Base-by-base conservation (phyloP, 2,113 vertebrate genomes). In the Tachuris rubrigastra region DNA sequence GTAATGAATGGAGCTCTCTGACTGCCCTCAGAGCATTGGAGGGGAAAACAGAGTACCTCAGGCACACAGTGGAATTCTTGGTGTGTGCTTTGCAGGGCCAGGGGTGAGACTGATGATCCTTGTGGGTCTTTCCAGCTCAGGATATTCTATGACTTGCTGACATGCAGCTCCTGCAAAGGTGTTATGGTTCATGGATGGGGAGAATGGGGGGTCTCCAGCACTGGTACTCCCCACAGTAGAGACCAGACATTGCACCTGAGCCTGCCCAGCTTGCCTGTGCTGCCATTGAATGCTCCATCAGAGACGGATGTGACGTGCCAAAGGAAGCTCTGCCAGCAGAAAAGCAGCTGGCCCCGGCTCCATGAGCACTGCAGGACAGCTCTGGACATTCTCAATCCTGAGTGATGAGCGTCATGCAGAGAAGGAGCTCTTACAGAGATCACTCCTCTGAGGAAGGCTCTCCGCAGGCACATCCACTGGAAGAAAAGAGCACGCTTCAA, bases 271-370 rank as follows among this genome's bases (percentile, higher is more conserved):
- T 87, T 8, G 1, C 27, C 28, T 3, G 0, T 20, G 4, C 33
- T 13, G 4, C 35, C 0, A 0, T 6, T 33, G 8, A 5, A 9
- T 35, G 30, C 15, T 33, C 33, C 23, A 2, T 9, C 52, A 3
- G 59, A 12, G 5, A 5, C 0, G 0, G 69, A 9, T 12, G 20
- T 25, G 82, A 10, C 0, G 1, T 8, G 59, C 21, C 59, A 19
- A 7, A 41, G 72, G 6, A 6, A 35, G 85, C 30, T 14, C 47
- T 76, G 81, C 37, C 63, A 24, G 76, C 27, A 33, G 28, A 8
- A 41, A 19, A 28, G 8, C 44, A 50, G 39, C 62, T 1, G 15
- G 31, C 3, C 30, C 14, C 1, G 7, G 39, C 62, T 49, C 53
- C 27, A 5, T 5, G 6, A n/a, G 5, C 1, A 11, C 60, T 30